Base-by-base conservation (phyloP, 1,140 invertebrate genomes). In the Drosophila orosa region DNA sequence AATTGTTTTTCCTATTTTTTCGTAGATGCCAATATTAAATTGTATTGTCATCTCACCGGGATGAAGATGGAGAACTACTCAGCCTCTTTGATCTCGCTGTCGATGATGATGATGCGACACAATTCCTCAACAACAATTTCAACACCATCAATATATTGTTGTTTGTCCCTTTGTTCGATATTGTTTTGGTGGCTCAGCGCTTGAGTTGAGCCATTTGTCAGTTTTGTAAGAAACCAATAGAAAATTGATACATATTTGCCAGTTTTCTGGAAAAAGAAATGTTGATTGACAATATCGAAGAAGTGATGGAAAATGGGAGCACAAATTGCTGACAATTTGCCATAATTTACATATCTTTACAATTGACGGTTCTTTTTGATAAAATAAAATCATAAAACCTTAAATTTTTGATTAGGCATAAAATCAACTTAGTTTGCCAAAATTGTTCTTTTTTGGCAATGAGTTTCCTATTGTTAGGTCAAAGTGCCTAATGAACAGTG, bases 81-180 rank as follows among this genome's bases (percentile, higher is more conserved):
- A 69, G 66, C 69, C 75, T 35, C 83, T 87, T 86, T 86, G 82
- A 86, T 86, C 82, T 63, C 72, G 71, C 35, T 19, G 61, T 54
- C 39, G 50, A 69, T 71, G 78, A 80, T 71, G 68, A 62, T 76
- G 83, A 87, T 78, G 75, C 59, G 63, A 71, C 62, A 79, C 74
- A 76, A 87, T 87, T 79, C 79, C 56, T 86, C 71, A 82, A 76
- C 50, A 82, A 71, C 85, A 87, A 75, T 71, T 80, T 80, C 45
- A 82, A 78, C 82, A 86, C 85, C 82, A 87, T 87, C 78, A 87
- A 85, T 78, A 81, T 78, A 67, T 62, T 75, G 72, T 62, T 74
- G 45, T 50, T 74, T 63, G 79, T 55, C 22, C 24, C 33, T 44
- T 40, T 62, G 69, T 62, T 13, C 13, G 13, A 29, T 19, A 48